These are phyloP conservation scores for Euplexia lucipara DNA, from an alignment of 2,888 invertebrate genomes.

Conservation along the genomic window DNA sequence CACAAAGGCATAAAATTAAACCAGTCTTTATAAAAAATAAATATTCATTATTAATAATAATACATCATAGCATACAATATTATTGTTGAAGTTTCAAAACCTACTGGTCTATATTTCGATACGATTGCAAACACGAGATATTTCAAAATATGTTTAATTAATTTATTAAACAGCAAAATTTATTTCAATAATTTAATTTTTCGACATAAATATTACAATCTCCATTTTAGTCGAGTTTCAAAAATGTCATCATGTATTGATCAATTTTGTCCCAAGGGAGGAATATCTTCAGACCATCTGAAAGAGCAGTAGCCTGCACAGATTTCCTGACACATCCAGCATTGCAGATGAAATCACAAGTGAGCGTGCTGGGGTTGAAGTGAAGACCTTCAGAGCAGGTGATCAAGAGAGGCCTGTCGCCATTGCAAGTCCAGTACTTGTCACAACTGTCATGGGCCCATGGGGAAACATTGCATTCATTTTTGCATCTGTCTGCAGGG, in stretches of 20 bases:
- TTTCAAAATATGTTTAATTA: no score
- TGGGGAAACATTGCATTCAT: slow-evolving; percentile 77
- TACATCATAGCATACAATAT: no score
- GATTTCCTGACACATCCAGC: slow-evolving; percentile 71
- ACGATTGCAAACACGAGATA: no score
- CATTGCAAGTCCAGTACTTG: slow-evolving; percentile 82
- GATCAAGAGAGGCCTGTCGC: slow-evolving; percentile 66
- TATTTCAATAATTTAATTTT: no score
- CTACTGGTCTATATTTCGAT: no score
- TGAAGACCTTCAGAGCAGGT: slow-evolving; percentile 82
- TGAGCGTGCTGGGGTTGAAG: slow-evolving; percentile 76
- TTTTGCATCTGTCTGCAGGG: slow-evolving; percentile 66
- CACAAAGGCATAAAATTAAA: no score
- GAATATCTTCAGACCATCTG: slow-evolving; percentile 75
- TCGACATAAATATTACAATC: background rate
- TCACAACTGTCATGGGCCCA: slow-evolving; percentile 83
- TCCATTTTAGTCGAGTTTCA: slow-evolving; percentile 16
- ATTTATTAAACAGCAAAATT: no score
- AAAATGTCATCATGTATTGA: slow-evolving; percentile 49
- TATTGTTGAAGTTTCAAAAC: no score
- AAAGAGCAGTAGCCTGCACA: slow-evolving; percentile 65
- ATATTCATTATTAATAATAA: no score
- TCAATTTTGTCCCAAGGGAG: slow-evolving; percentile 70
- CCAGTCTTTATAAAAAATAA: no score
- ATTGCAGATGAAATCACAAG: slow-evolving; percentile 83